phyloP scores from a whole-genome alignment of 2,888 invertebrate genomes.

The Yponomeuta sedellus region DNA sequence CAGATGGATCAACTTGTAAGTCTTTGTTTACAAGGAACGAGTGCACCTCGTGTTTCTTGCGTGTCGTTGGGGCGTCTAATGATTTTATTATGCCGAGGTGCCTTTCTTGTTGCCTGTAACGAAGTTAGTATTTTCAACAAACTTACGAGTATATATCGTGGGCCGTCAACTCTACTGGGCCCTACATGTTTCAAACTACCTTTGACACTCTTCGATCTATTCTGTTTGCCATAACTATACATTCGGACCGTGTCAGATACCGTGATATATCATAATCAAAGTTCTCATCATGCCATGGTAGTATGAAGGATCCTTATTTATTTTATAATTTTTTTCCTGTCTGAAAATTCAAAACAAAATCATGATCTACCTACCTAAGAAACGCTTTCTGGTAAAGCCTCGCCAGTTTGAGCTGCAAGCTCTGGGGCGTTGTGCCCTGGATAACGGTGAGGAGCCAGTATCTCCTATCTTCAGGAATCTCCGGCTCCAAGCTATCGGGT shows the following conservation, averaged over 20 bases:
- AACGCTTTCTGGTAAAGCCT: conserved; percentile 88
- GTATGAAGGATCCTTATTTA: too few species aligned
- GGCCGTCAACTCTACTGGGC: too few species aligned
- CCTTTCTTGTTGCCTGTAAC: conserved; percentile 84
- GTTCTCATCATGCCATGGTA: too few species aligned
- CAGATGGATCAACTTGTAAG: conserved; percentile 34
- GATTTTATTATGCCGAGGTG: conserved; percentile 84
- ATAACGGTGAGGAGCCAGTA: conserved; percentile 91
- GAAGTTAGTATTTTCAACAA: neutral
- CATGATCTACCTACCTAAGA: conserved; percentile 73
- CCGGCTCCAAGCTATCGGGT: conserved; percentile 70
- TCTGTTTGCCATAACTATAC: too few species aligned
- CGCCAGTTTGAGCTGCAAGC: conserved; percentile 84
- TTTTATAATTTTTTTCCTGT: too few species aligned
- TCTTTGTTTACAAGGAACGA: conserved; percentile 62
- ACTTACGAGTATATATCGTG: too few species aligned
- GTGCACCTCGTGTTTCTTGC: conserved; percentile 69
- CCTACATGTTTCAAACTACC: too few species aligned
- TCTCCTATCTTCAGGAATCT: conserved; percentile 78
- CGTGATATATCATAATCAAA: too few species aligned
- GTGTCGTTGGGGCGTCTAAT: conserved; percentile 58
- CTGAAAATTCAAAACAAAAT: too few species aligned
- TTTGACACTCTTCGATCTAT: too few species aligned
- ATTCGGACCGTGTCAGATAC: too few species aligned
- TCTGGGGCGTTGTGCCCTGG: conserved; percentile 75